phyloP scores from a whole-genome alignment of 2,888 invertebrate species.

The Ommatoiulus sabulosus region DNA sequence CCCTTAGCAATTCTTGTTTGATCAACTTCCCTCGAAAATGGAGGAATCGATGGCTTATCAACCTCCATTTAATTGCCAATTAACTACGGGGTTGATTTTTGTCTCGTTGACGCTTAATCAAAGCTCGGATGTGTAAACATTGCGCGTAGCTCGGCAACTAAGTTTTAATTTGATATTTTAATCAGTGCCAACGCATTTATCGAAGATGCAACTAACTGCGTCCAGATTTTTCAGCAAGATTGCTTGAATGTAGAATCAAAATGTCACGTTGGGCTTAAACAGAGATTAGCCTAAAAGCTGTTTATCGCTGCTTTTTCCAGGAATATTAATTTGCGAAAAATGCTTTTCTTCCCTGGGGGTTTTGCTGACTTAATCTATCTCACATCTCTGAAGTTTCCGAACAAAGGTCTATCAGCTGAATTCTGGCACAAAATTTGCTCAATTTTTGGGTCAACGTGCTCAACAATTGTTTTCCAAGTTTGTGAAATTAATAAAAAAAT shows the following conservation, averaged over 20 bases:
- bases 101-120: slow-evolving; percentile 27
- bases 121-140: slow-evolving; percentile 16
- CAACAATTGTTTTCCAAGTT: too few relatives aligned
- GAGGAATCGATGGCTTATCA: neutral
- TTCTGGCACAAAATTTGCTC: neutral
- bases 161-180: slow-evolving; percentile 36
- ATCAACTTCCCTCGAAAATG: neutral
- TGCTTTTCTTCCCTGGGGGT: neutral
- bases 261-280: neutral
- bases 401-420: neutral
- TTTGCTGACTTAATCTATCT: neutral
- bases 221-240: neutral
- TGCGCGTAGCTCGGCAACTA: neutral
- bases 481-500: too few relatives aligned
- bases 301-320: neutral
- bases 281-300: neutral
- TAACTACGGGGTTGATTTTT: neutral
- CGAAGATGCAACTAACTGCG: neutral
- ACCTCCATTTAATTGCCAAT: slow-evolving; percentile 5
- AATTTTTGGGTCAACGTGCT: neutral
- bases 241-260: neutral
- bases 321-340: slow-evolving; percentile 13
- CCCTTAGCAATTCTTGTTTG: too few relatives aligned
- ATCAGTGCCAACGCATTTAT: neutral
- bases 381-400: neutral